Evolutionary conservation across 2,888 invertebrate genomes (phyloP).

Genomic region (Lutraria lutraria): DNA sequence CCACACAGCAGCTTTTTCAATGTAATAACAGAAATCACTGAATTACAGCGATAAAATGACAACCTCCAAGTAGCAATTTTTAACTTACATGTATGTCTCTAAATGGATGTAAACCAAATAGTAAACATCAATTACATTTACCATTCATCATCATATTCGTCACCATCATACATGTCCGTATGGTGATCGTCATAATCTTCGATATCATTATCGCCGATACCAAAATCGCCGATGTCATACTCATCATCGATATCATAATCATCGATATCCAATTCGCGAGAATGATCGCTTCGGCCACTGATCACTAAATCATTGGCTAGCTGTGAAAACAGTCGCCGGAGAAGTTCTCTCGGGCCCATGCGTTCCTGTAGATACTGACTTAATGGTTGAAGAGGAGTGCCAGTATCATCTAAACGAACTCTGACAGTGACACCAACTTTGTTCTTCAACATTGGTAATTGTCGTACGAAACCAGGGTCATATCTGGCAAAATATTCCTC

Average conservation of each 20-base stretch:
- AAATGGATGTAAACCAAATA: no score
- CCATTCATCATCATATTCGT: neutral
- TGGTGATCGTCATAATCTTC: neutral
- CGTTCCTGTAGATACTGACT: neutral
- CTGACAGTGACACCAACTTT: neutral
- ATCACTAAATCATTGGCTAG: no score
- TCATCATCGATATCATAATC: neutral
- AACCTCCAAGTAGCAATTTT: no score
- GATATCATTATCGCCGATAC: no score
- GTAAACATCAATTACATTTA: neutral
- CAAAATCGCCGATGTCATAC: neutral
- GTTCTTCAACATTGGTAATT: slow-evolving; percentile 18
- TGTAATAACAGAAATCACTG: no score
- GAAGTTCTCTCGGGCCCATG: neutral
- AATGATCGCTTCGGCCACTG: no score
- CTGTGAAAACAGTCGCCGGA: neutral
- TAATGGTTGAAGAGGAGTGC: neutral
- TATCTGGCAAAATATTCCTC: neutral
- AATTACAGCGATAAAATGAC: no score
- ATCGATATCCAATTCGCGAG: neutral
- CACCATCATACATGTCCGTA: neutral
- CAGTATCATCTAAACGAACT: neutral
- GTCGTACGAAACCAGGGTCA: neutral
- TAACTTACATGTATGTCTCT: no score
- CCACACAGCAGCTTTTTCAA: no score